Evolutionary conservation across 2,888 invertebrate species (phyloP).

Genomic region (Tipula lateralis): DNA sequence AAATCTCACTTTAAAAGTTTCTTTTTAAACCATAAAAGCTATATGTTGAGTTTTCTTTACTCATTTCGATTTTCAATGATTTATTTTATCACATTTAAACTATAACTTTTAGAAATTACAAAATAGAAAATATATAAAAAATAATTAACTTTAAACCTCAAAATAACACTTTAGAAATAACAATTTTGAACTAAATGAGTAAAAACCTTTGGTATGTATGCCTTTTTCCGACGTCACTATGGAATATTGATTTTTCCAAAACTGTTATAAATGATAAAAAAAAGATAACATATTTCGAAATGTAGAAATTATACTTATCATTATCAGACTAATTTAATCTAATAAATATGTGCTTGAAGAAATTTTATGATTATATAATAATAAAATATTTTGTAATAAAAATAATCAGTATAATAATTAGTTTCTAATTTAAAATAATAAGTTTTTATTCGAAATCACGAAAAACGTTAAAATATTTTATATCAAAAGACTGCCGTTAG

Average conservation of each 20-base stretch:
- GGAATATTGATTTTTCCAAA: neutral
- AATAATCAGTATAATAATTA: too few relatives aligned
- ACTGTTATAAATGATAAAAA: slow-evolving; percentile 6
- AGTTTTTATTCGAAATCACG: too few relatives aligned
- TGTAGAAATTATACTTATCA: neutral
- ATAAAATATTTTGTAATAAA: too few relatives aligned
- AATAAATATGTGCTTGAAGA: too few relatives aligned
- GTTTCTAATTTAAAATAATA: too few relatives aligned
- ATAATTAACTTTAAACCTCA: neutral
- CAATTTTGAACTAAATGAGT: slow-evolving; percentile 24
- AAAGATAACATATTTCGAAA: neutral
- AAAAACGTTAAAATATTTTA: too few relatives aligned
- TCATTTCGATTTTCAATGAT: neutral
- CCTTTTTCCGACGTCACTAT: slow-evolving; percentile 19
- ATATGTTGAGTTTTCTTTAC: neutral
- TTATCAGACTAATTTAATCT: too few relatives aligned
- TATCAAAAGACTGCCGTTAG: too few relatives aligned
- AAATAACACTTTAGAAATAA: slow-evolving; percentile 11
- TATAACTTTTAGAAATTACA: neutral
- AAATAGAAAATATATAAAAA: neutral
- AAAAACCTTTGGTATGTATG: neutral
- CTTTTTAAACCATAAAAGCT: neutral
- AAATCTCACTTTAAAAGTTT: neutral
- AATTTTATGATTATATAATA: too few relatives aligned
- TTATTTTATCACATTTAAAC: neutral